Percentiles rank a stretch among this genome's conserved stretches.
Evolutionary conservation across 2,797 vertebrate species (phyloP).

Genomic region (Pelochelys cantorii): DNA sequence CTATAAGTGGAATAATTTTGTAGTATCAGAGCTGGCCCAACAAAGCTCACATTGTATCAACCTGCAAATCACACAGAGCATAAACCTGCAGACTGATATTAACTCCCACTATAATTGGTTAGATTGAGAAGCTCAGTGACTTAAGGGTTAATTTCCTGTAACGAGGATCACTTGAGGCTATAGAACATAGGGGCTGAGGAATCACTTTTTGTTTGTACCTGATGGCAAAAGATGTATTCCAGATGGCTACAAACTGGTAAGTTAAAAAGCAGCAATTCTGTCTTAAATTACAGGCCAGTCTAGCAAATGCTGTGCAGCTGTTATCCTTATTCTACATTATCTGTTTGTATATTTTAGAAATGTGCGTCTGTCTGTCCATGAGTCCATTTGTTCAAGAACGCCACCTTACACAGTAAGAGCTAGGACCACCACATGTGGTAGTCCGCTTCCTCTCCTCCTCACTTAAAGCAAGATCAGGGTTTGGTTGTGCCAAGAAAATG

Average conservation of each 20-base stretch:
- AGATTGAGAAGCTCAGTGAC: neutral
- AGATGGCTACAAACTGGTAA: conserved; percentile 45
- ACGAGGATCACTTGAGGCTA: neutral
- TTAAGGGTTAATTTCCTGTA: neutral
- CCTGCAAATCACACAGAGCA: neutral
- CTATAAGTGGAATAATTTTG: conserved; percentile 53
- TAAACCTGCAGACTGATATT: neutral
- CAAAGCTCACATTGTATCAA: neutral
- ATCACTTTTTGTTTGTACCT: conserved; percentile 12
- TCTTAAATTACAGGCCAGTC: conserved; percentile 23
- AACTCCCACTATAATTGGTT: neutral
- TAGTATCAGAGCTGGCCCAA: conserved; percentile 17
- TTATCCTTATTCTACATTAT: neutral
- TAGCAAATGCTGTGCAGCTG: neutral
- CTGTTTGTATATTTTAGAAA: too few relatives aligned
- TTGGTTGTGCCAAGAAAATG: too few relatives aligned
- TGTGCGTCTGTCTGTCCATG: too few relatives aligned
- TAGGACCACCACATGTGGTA: too few relatives aligned
- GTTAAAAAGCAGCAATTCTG: conserved; percentile 21
- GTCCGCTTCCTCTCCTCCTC: too few relatives aligned
- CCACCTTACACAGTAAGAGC: too few relatives aligned
- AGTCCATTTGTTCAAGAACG: too few relatives aligned
- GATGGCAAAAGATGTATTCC: conserved; percentile 14
- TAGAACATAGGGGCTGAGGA: neutral
- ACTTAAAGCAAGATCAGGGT: too few relatives aligned